Evolutionary conservation across 2,113 vertebrate species (phyloP), one percentile per base, ranked within the genome.

Genomic region (Ictidomys tridecemlineatus): DNA sequence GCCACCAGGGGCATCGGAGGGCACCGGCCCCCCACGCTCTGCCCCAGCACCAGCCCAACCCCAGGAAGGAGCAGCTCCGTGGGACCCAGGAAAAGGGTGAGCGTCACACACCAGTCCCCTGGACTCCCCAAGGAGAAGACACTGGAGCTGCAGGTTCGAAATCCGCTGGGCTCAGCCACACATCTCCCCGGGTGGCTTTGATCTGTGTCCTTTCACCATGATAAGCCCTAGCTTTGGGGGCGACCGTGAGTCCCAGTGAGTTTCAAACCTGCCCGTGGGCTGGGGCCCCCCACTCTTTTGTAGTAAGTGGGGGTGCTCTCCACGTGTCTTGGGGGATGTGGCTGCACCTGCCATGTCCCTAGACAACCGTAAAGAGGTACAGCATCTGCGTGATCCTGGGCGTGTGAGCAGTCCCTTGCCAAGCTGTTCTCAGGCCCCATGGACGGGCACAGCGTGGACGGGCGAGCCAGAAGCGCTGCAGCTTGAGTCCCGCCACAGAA

Each of bases 61-160:
- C 2, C 4, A 3, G 9, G 7, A 37, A 22, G 42, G 30, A 61
- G 7, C 17, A 20, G 34, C 67, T 24, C 28, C 2, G 11, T 3
- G 13, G 34, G 45, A 2, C n/a, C 2, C 4, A 3, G 9, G 7
- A 37, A 22, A n/a, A 1, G 4, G 17, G 3, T 4, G 6, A 22
- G 42, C 20, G 17, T 37, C 7, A 0, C 1, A 37, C n/a, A 2
- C 30, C 8, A 14, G 5, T 4, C 17, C 2, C 12, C 61, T 24
- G 0, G 2, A 48, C 20, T 67, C 51, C 45, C 6, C 0, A 8
- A 42, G 7, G 34, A 22, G 39, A 8, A 9, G 70, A 32, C 14
- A 8, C 7, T 8, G 4, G 6, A 45, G 22, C 58, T 61, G 58
- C 58, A 39, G 56, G 8, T 2, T 1, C 28, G 2, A 28, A 22